Conservation (phyloP, 2,797 vertebrate genomes). For the Mormyrus proboscirostris region DNA sequence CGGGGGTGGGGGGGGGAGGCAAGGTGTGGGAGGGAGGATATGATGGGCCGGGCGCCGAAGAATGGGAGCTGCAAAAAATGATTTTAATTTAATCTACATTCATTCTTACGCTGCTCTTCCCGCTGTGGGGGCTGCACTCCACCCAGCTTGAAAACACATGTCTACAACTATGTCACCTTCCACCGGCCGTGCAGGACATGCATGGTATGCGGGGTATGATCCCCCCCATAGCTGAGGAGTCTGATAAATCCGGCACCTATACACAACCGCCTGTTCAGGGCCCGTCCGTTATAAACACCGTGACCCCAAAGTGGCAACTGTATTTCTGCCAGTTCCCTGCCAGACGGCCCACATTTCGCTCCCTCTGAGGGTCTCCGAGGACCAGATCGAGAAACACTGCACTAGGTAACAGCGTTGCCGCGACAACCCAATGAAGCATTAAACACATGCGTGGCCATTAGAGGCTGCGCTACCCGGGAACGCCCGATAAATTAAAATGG, state of each 20-base stretch:
- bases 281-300: slow-evolving; percentile 22
- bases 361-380: not conserved
- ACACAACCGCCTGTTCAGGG: not conserved
- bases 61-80: slow-evolving; percentile 29
- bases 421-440: slow-evolving; percentile 42
- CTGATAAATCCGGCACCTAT: not conserved
- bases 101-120: slow-evolving; percentile 33
- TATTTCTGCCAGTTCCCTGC: not conserved
- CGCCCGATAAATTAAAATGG: slow-evolving; percentile 35
- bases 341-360: not conserved
- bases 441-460: slow-evolving; percentile 40
- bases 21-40: slow-evolving; percentile 34
- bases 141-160: not conserved
- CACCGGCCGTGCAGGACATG: not conserved
- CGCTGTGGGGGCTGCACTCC: not conserved
- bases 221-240: not conserved
- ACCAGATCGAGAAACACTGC: slow-evolving; percentile 25
- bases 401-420: slow-evolving; percentile 34
- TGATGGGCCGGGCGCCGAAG: slow-evolving; percentile 30
- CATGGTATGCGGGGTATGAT: not conserved
- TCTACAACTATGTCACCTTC: not conserved
- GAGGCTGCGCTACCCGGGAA: slow-evolving; percentile 29
- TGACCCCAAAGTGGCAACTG: slow-evolving; percentile 15
- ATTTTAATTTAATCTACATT: slow-evolving; percentile 41
- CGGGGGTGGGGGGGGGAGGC: too few species aligned